Conservation (phyloP, 2,797 vertebrate species). For the Paguma larvata region DNA sequence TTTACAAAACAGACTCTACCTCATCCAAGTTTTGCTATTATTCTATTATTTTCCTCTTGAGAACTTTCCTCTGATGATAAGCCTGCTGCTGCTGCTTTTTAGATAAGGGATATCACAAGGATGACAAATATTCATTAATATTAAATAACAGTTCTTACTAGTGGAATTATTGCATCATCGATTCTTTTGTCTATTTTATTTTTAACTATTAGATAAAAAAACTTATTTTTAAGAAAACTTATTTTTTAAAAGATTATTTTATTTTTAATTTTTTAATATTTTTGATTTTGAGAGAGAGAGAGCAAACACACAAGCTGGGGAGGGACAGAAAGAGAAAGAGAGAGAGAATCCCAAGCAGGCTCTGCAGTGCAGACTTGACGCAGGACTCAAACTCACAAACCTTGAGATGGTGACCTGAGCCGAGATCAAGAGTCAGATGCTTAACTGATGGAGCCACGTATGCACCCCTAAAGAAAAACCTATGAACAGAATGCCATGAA, state of each 20-base stretch:
- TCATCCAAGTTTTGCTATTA: neutral
- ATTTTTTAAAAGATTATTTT: too few species aligned
- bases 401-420: too few species aligned
- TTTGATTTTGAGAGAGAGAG: too few species aligned
- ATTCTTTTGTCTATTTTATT: neutral
- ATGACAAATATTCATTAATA: neutral
- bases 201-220: slow-evolving; percentile 14
- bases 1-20: neutral
- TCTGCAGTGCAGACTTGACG: too few species aligned
- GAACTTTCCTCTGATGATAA: neutral
- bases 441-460: too few species aligned
- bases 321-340: too few species aligned
- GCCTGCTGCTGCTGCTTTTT: neutral
- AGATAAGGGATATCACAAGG: neutral
- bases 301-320: too few species aligned
- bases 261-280: too few species aligned
- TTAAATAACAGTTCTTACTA: neutral
- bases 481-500: neutral
- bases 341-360: too few species aligned
- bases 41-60: neutral
- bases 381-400: too few species aligned
- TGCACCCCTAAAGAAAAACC: neutral
- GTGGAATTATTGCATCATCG: neutral
- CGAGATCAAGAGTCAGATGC: too few species aligned
- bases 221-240: too few species aligned